A percentile compares a stretch with the other conserved stretches of the same genome.
Conservation (phyloP, 2,888 invertebrate species). For the Eutolmus rufibarbis region DNA sequence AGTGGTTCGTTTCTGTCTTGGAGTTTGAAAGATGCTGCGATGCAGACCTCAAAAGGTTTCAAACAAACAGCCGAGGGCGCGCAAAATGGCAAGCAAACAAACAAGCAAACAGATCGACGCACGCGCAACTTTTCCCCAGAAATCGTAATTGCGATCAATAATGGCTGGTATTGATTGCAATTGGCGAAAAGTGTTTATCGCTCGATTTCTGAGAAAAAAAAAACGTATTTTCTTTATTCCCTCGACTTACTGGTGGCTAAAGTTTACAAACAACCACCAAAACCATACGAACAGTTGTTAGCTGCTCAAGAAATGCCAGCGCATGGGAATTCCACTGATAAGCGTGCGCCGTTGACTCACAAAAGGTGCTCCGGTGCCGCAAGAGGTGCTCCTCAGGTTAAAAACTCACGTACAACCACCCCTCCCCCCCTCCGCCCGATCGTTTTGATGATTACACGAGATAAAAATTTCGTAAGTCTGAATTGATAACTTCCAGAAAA, state of each 20-base stretch:
- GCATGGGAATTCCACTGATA: conserved; percentile 17
- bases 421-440: background rate
- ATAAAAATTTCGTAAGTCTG: background rate
- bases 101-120: background rate
- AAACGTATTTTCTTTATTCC: background rate
- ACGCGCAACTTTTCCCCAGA: background rate
- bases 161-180: background rate
- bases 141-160: background rate
- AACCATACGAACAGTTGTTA: background rate
- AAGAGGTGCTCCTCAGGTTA: background rate
- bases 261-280: background rate
- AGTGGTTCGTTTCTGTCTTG: background rate
- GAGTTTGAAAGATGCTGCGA: background rate
- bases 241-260: background rate
- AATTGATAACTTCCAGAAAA: background rate
- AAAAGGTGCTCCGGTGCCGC: background rate
- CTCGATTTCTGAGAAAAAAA: background rate
- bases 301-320: background rate
- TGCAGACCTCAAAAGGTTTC: background rate
- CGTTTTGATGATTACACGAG: background rate
- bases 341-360: background rate
- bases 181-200: background rate
- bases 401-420: background rate
- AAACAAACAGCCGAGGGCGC: background rate
- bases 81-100: background rate